Base-by-base conservation (phyloP, 2,888 invertebrate species). In the Drosophila barbarae region DNA sequence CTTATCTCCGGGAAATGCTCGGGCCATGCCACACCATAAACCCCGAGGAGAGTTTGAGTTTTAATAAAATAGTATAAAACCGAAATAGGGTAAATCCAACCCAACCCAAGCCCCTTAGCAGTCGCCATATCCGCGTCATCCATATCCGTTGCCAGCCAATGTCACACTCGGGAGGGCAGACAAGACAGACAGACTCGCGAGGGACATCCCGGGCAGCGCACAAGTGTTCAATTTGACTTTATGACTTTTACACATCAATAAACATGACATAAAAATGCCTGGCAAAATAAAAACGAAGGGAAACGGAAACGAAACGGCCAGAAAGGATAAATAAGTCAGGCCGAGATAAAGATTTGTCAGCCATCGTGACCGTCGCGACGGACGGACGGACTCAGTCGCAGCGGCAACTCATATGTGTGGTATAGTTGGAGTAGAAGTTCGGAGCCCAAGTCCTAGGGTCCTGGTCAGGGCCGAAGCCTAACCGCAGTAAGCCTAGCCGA, bases 201-300 rank as follows among this genome's bases (percentile, higher is more conserved):
- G 53, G 15, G 38, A 52, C 49, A 46, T 34, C 18, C 57, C 47
- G 53, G 18, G 58, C 68, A 23, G 63, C 75, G 63, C 75, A 76
- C 76, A 75, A 77, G 72, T 77, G 76, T 79, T 80, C 74, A 75
- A 76, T 82, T 76, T 85, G 74, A 79, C 78, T 85, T 84, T 77
- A 77, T 77, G 85, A 85, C 78, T 84, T 74, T 78, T 77, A 77
- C 86, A 80, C 86, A 82, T 86, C 84, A 80, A 85, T 85, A 79
- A 85, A 77, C 84, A 83, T 83, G 83, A 73, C 85, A 82, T 82
- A 77, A 82, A 84, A 84, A 72, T 73, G 55, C 66, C 68, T 53
- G 69, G 73, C 53, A 64, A 59, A 83, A 83, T 80, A 83, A 75
- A 82, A 85, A 75, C 50, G 28, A 46, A 30, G 8, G 26, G 10